Percentiles rank a stretch among this genome's conserved stretches.
These are phyloP conservation scores for Mystacornis crossleyi DNA, from an alignment of 2,113 vertebrate species.

Conservation along the genomic window DNA sequence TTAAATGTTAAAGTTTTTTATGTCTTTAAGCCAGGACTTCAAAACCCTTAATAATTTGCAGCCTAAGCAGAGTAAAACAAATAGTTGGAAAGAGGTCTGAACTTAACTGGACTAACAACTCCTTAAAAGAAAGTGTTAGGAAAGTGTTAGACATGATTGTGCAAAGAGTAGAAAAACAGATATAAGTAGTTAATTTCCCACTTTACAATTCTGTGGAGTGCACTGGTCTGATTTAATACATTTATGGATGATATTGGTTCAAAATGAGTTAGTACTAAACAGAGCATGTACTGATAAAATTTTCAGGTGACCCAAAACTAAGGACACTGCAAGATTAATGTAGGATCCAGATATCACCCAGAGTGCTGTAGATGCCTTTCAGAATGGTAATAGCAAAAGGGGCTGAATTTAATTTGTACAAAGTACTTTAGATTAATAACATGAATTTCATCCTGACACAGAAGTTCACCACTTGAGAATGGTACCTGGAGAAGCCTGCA, in stretches of 20 bases:
- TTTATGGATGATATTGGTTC: background rate
- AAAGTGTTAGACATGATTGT: background rate
- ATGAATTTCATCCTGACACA: background rate
- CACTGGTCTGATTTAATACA: background rate
- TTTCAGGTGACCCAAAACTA: background rate
- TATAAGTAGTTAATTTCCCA: background rate
- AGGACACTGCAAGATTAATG: background rate
- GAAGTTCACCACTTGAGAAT: background rate
- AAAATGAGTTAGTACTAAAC: background rate
- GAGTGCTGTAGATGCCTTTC: background rate
- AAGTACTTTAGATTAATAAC: background rate
- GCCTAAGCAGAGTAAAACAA: background rate
- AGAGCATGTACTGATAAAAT: background rate
- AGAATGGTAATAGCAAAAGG: background rate
- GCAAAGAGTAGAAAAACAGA: background rate
- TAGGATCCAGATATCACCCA: background rate
- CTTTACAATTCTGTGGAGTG: background rate
- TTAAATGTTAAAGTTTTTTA: background rate
- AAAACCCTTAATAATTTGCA: background rate
- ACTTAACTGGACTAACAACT: background rate
- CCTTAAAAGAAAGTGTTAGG: background rate
- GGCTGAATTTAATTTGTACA: background rate
- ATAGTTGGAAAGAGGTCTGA: background rate
- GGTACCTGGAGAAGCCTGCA: background rate
- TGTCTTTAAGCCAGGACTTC: background rate